phyloP scores from a whole-genome alignment of 2,797 vertebrate genomes.

The Gymnoscopelus microlampas region DNA sequence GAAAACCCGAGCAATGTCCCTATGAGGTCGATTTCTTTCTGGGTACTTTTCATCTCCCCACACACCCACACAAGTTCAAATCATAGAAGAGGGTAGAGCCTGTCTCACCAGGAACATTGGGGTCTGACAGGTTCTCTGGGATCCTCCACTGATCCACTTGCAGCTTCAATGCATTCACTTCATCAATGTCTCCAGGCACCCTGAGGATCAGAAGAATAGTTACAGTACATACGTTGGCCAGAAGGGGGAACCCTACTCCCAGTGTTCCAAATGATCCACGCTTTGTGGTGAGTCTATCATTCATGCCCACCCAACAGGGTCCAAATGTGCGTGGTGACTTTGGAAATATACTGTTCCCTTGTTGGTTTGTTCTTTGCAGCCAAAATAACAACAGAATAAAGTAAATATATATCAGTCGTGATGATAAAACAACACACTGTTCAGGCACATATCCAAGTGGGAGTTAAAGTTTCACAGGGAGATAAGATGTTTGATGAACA shows the following conservation, averaged over 20 bases:
- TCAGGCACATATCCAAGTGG: constrained; percentile 14
- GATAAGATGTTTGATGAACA: constrained; percentile 8
- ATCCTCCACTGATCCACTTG: constrained; percentile 95
- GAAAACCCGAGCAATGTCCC: no score
- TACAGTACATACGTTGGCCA: constrained; percentile 51
- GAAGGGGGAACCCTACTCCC: constrained; percentile 65
- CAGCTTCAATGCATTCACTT: constrained; percentile 92
- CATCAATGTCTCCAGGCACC: constrained; percentile 93
- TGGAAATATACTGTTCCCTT: constrained; percentile 23
- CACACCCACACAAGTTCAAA: not conserved
- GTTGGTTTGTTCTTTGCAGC: constrained; percentile 40
- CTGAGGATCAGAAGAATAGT: constrained; percentile 66
- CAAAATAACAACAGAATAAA: constrained; percentile 44
- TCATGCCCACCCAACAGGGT: constrained; percentile 34
- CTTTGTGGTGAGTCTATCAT: constrained; percentile 23
- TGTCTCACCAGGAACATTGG: constrained; percentile 88
- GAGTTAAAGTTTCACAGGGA: constrained; percentile 8
- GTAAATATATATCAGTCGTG: constrained; percentile 9
- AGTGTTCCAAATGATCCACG: not conserved
- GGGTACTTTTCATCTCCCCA: no score
- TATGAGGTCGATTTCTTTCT: no score
- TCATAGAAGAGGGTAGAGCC: not conserved
- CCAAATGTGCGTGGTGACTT: constrained; percentile 40
- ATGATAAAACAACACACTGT: constrained; percentile 14
- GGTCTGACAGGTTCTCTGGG: constrained; percentile 88